phyloP scores from a whole-genome alignment of 2,888 invertebrate species.

The Noctua janthina region DNA sequence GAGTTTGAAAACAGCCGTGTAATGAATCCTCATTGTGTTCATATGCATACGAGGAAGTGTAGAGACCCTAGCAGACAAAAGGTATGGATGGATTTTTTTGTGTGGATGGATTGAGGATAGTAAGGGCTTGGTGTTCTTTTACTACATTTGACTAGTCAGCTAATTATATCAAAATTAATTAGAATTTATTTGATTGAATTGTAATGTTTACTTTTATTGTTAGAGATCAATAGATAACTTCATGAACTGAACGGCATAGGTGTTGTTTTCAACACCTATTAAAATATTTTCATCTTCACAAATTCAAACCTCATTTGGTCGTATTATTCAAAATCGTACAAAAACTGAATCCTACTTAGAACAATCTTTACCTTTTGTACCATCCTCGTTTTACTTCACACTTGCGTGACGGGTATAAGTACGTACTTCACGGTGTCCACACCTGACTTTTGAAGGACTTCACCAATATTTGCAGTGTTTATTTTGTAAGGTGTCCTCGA shows the following conservation, averaged over 20 bases:
- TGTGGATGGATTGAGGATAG: background rate
- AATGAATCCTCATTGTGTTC: background rate
- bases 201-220: conserved; percentile 4
- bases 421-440: background rate
- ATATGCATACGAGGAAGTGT: background rate
- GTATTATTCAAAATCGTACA: background rate
- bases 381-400: conserved; percentile 5
- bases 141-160: background rate
- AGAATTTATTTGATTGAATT: background rate
- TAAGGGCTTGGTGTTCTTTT: background rate
- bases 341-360: background rate
- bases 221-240: conserved; percentile 3
- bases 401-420: conserved; percentile 12
- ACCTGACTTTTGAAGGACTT: conserved; percentile 46
- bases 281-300: background rate
- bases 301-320: background rate
- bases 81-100: background rate
- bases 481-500: conserved; percentile 11
- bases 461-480: conserved; percentile 5
- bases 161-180: background rate
- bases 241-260: background rate
- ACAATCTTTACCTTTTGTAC: background rate
- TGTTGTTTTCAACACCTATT: background rate
- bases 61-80: background rate
- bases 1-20: conserved; percentile 6